phyloP scores from a whole-genome alignment of 2,888 invertebrate species.

The Andrena bucephala region DNA sequence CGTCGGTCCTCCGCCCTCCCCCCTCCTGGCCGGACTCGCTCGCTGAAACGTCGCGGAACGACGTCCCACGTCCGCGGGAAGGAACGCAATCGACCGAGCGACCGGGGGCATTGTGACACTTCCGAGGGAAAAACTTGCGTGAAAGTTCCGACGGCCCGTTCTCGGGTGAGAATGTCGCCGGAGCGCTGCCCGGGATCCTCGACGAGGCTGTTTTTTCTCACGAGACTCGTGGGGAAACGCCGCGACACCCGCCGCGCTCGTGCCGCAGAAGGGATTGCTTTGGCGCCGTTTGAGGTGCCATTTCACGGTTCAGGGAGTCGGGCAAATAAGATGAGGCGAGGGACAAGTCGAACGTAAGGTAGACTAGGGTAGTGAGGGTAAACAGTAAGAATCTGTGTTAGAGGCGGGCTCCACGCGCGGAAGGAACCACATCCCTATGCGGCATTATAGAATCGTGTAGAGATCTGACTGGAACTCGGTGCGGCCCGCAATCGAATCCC shows the following conservation, averaged over 20 bases:
- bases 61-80: constrained; percentile 14
- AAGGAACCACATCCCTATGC: too few relatives aligned
- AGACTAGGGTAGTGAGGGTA: too few relatives aligned
- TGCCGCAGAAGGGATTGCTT: background rate
- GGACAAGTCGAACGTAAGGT: background rate
- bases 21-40: background rate
- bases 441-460: too few relatives aligned
- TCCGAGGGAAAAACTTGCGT: constrained; percentile 32
- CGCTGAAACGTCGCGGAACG: constrained; percentile 7
- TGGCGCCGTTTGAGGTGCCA: background rate
- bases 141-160: constrained; percentile 21
- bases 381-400: too few relatives aligned
- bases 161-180: constrained; percentile 25
- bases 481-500: too few relatives aligned
- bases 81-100: constrained; percentile 38
- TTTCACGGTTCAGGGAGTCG: background rate
- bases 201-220: constrained; percentile 3
- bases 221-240: background rate
- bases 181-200: background rate
- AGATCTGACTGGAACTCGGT: too few relatives aligned
- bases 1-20: background rate
- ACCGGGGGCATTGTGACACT: constrained; percentile 14
- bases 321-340: background rate
- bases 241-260: background rate
- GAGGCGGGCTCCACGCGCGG: too few relatives aligned